phyloP scores from a whole-genome alignment of 1,140 invertebrate genomes.

The Laupala kohalensis region DNA sequence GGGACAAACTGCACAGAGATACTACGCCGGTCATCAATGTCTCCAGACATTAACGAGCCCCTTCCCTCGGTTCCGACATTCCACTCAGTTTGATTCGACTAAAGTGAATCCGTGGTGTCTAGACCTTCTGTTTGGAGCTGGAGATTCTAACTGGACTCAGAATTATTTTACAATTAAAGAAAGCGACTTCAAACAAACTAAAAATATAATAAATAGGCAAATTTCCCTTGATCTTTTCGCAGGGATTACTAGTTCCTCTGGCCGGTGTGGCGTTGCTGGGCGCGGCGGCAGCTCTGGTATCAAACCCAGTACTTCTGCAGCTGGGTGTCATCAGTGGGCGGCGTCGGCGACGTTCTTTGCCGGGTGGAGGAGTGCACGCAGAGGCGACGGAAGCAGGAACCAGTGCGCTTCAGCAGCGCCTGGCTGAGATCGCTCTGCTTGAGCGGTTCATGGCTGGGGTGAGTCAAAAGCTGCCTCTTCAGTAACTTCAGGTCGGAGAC shows the following conservation, averaged over 20 bases:
- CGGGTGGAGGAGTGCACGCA: not conserved
- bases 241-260: conserved; percentile 50
- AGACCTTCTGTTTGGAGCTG: no score
- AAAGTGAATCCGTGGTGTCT: no score
- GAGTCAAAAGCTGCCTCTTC: not conserved
- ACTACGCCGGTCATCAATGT: no score
- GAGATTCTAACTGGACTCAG: no score
- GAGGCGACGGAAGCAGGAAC: not conserved
- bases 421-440: conserved; percentile 12
- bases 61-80: no score
- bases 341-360: conserved; percentile 29
- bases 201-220: no score
- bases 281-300: conserved; percentile 58
- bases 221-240: no score
- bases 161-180: no score
- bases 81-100: no score
- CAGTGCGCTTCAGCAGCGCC: not conserved
- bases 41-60: no score
- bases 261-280: conserved; percentile 64
- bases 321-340: conserved; percentile 46
- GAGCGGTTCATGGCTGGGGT: conserved; percentile 15
- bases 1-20: no score
- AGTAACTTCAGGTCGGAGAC: not conserved
- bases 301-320: conserved; percentile 61
- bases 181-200: no score